phyloP scores from a whole-genome alignment of 2,888 invertebrate species.

The Eurytoma adleriae region DNA sequence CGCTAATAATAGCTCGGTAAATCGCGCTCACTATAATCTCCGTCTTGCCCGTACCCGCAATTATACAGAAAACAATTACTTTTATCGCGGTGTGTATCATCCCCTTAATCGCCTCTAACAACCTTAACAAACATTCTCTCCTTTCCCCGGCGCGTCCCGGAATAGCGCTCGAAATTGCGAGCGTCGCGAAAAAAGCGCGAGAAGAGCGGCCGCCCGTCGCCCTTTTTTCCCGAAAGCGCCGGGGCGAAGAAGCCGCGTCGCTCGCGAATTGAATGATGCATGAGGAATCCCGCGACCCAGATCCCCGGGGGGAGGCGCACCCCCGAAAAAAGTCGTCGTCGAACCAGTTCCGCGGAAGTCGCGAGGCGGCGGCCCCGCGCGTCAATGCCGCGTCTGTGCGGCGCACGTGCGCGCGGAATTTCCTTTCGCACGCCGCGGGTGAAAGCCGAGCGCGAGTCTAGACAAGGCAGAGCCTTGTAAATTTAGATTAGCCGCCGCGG shows the following conservation, averaged over 20 bases:
- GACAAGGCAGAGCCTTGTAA: constrained; percentile 31
- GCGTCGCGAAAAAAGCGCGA: constrained; percentile 12
- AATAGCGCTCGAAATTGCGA: not conserved
- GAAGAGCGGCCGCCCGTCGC: not conserved
- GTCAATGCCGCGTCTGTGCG: not conserved
- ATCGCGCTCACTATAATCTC: constrained; percentile 27
- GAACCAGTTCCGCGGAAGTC: constrained; percentile 56
- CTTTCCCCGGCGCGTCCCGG: not conserved
- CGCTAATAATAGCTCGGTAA: constrained; percentile 29
- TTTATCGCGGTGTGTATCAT: constrained; percentile 39
- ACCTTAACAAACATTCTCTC: not conserved
- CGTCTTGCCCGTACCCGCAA: constrained; percentile 10
- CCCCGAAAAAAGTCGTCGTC: constrained; percentile 27
- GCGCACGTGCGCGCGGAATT: constrained; percentile 33
- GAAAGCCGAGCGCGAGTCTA: constrained; percentile 27
- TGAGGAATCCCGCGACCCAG: constrained; percentile 7
- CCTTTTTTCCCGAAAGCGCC: not conserved
- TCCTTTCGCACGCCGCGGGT: constrained; percentile 9
- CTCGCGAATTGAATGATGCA: constrained; percentile 25
- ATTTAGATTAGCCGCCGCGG: constrained; percentile 36
- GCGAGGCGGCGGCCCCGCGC: not conserved
- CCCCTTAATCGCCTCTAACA: constrained; percentile 20
- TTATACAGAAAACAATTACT: constrained; percentile 45
- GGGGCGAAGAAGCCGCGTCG: not conserved
- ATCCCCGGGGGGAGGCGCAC: not conserved